Conservation (phyloP, 1,140 invertebrate species). For the Ceratosolen fusciceps region DNA sequence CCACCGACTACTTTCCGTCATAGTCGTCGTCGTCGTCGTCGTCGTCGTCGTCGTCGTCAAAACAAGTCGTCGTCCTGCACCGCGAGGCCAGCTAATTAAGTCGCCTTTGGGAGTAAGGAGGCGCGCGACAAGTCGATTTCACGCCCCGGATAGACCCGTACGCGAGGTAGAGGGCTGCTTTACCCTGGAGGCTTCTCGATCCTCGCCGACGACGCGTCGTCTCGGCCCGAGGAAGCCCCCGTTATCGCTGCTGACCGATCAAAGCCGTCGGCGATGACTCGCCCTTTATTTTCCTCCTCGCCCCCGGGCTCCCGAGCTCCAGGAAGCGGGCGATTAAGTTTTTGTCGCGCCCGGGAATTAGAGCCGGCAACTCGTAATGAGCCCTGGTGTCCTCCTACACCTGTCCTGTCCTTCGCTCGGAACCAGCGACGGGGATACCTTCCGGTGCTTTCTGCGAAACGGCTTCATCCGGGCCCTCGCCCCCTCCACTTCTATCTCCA, state of each 20-base stretch:
- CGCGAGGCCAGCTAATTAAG: too few species aligned
- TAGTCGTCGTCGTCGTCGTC: neutral
- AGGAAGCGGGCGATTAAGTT: conserved; percentile 69
- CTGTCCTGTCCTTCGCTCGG: conserved; percentile 39
- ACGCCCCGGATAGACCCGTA: neutral
- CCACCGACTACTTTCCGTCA: too few species aligned
- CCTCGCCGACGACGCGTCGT: neutral
- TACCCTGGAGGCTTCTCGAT: neutral
- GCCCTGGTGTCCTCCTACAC: conserved; percentile 53
- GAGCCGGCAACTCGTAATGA: conserved; percentile 49
- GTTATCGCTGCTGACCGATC: too few species aligned
- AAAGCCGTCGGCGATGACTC: conserved; percentile 2
- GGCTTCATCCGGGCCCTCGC: neutral
- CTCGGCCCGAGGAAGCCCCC: neutral
- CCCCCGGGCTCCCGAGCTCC: conserved; percentile 46
- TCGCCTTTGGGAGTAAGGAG: too few species aligned
- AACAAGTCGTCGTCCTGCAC: too few species aligned
- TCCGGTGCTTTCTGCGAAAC: conserved; percentile 26
- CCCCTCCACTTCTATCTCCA: too few species aligned
- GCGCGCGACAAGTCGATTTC: conserved; percentile 11
- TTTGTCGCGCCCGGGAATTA: conserved; percentile 63
- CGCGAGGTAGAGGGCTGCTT: too few species aligned
- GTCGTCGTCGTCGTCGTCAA: neutral
- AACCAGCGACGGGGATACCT: neutral
- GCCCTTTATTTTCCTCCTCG: conserved; percentile 32